Base-by-base conservation (phyloP, 1,140 invertebrate genomes). In the Holcopasites calliopsidis region DNA sequence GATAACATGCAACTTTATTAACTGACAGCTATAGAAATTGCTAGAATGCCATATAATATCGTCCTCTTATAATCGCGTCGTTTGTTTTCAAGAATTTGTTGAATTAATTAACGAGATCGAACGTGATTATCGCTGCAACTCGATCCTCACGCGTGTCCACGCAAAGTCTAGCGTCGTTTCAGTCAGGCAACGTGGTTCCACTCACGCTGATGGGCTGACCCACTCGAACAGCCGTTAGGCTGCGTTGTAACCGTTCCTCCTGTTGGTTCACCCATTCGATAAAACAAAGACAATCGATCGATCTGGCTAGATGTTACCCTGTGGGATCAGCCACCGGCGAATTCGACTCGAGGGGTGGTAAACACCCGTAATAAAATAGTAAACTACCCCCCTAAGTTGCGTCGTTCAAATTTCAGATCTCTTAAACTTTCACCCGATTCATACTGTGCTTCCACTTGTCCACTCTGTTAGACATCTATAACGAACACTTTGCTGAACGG, bases 221-320 rank as follows among this genome's bases (percentile, higher is more conserved):
- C n/a, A 44, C 38, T 55, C 21, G 49, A 66, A 42, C 49, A 55
- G 61, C 66, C 49, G 71, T 73, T 64, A 73, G 47, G 11, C 47
- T 54, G 8, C 62, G 52, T 42, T 66, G 52, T 18, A 47, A 44
- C 61, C 38, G 54, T 40, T 44, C 44, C n/a, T n/a, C n/a, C 47
- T 54, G 72, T 73, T 60, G 78, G 73, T 57, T 55, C 71, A 31
- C 66, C 35, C 64, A 2, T 26, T 72, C 81, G 77, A 86, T 80
- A 78, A 82, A 85, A 87, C 85, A 86, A 87, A 86, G 81, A 75
- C 85, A 81, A 83, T 73, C 64, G 75, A 72, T 70, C 68, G 75
- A 31, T 44, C 79, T 68, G 62, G 58, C 64, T 71, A 85, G 72
- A 86, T 84, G 79, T 77, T 57, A 61, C 83, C 74, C 52, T 74